Evolutionary conservation across 2,797 vertebrate species (phyloP), one percentile per base, ranked within the genome.

Genomic region (Bradypus variegatus): DNA sequence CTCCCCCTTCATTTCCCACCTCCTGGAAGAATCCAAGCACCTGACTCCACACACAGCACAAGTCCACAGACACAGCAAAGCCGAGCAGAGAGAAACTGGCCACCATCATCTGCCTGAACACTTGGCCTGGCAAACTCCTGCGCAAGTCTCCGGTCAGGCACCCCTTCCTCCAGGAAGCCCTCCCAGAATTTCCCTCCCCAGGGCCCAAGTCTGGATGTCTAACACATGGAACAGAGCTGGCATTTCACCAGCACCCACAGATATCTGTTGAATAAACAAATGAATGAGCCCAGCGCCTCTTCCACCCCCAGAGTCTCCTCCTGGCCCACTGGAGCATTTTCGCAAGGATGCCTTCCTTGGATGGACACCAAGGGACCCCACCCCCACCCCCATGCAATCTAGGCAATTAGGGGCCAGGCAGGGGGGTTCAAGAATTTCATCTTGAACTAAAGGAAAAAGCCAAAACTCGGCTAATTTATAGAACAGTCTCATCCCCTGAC

Each of bases 111-210:
- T 11, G 69, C 77, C 72, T 48, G 36, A 13, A 85, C 36, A 48
- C 48, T 33, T 58, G 58, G 38, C 62, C 72, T 29, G 14, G 38
- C 23, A 33, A 82, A 27, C 33, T 48, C 67, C 53, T 23, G 53
- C 38, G 45, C 13, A 5, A 60, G 64, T 36, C 76, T 77, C 85
- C 53, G 48, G 27, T 13, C 4, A 36, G 62, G 16, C 31, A 29
- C 41, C 12, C 41, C 77, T 55, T 86, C 94, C 91, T 78, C 85
- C 91, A 82, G 80, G 88, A 88, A 91, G 93, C 7, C 81, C 82
- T 89, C 76, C 64, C 10, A 29, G 25, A 45, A 38, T 31, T 36
- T 33, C 6, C 29, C 8, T 58, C 45, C 25, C 53, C 77, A n/a
- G 55, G 58, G 33, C 65, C 67, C 80, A 23, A 1, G 23, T 29